These are phyloP conservation scores for Merops nubicus DNA, from an alignment of 2,113 vertebrate genomes.

Conservation along the genomic window DNA sequence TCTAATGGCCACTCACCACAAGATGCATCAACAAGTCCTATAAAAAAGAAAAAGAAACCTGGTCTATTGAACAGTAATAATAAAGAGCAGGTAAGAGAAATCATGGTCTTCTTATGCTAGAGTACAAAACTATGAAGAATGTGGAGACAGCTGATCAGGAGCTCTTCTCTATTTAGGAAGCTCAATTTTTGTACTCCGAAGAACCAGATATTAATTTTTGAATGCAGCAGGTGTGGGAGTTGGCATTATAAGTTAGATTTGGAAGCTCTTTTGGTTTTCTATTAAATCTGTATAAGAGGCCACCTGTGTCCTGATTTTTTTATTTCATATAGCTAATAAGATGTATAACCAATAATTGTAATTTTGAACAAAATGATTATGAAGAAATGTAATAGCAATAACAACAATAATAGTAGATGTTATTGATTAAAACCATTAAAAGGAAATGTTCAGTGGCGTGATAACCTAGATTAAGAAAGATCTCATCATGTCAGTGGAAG, in stretches of 20 bases:
- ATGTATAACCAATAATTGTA: background rate
- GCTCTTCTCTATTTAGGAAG: background rate
- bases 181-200: background rate
- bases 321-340: background rate
- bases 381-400: background rate
- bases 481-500: background rate
- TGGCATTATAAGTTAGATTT: background rate
- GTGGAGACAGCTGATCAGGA: background rate
- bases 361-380: background rate
- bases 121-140: background rate
- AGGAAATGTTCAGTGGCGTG: background rate
- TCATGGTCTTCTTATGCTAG: background rate
- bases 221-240: background rate
- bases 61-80: constrained; percentile 88
- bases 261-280: background rate
- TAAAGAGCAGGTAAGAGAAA: constrained; percentile 93
- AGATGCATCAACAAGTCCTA: constrained; percentile 90
- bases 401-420: background rate
- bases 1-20: constrained; percentile 97
- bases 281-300: background rate
- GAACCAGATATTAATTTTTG: background rate
- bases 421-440: background rate
- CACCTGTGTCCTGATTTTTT: background rate
- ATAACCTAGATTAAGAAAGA: background rate
- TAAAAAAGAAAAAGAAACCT: constrained; percentile 99